Conservation (phyloP, 2,888 invertebrate genomes). For the Deilephila elpenor region DNA sequence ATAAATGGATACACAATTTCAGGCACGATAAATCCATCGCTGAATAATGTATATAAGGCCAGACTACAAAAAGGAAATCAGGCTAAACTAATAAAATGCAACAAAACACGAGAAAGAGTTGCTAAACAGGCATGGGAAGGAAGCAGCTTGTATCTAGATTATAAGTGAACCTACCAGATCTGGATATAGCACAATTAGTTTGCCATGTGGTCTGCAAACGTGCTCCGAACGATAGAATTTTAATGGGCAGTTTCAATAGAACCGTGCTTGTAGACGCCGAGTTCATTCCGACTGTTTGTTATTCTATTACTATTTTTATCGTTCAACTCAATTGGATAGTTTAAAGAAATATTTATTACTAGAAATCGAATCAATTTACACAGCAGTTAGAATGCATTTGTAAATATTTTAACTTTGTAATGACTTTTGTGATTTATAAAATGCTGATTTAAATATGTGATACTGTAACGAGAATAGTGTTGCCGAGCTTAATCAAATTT, state of each 20-base stretch:
- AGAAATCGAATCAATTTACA: constrained; percentile 30
- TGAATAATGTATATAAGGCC: background rate
- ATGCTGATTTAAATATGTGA: constrained; percentile 1
- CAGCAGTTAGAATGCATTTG: constrained; percentile 15
- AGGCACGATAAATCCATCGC: background rate
- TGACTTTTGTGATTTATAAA: constrained; percentile 7
- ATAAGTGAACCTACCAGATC: background rate
- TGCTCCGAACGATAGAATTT: constrained; percentile 37
- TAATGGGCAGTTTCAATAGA: constrained; percentile 30
- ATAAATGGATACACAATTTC: too few species aligned
- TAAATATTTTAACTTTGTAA: constrained; percentile 12
- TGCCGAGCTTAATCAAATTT: background rate
- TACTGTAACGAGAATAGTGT: background rate
- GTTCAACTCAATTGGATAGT: constrained; percentile 41
- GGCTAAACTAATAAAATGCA: background rate
- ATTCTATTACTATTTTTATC: constrained; percentile 39
- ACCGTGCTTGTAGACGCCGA: constrained; percentile 34
- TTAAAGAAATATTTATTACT: constrained; percentile 30
- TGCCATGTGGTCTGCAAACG: constrained; percentile 17
- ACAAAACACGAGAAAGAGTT: constrained; percentile 6
- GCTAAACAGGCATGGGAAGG: constrained; percentile 1
- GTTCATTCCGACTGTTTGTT: constrained; percentile 31
- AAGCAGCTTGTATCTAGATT: background rate
- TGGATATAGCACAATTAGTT: constrained; percentile 3
- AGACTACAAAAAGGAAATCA: constrained; percentile 2